phyloP scores from a whole-genome alignment of 2,113 vertebrate species.

The Eretmochelys imbricata region DNA sequence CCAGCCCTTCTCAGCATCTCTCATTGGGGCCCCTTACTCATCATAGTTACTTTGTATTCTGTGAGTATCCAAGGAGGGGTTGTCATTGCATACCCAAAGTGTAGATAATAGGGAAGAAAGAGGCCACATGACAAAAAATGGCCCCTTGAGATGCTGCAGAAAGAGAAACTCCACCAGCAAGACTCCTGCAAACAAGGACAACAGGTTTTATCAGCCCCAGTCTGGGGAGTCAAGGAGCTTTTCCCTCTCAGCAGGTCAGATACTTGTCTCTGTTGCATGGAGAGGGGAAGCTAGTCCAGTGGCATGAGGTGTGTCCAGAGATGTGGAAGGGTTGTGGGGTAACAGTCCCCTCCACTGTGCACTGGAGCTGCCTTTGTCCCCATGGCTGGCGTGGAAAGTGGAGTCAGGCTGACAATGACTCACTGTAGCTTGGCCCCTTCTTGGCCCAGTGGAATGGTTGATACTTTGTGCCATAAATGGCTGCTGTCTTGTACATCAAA shows the following conservation, averaged over 20 bases:
- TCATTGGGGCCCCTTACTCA: background rate
- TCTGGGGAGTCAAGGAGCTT: background rate
- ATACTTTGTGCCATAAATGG: fast-evolving
- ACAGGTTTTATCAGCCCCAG: background rate
- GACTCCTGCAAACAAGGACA: background rate
- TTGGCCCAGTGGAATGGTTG: background rate
- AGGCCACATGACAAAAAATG: background rate
- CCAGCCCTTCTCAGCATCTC: background rate
- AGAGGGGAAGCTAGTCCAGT: background rate
- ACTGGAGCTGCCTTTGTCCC: background rate
- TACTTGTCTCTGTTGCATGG: background rate
- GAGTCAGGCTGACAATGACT: background rate
- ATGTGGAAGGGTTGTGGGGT: fast-evolving
- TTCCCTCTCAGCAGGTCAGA: background rate
- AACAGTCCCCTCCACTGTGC: background rate
- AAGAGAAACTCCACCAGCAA: background rate
- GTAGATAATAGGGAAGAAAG: background rate
- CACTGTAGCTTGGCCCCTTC: background rate
- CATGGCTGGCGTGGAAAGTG: background rate
- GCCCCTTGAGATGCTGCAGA: background rate
- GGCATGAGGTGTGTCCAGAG: background rate
- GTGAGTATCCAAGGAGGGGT: background rate
- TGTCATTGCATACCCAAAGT: background rate
- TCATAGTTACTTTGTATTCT: background rate
- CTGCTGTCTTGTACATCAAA: background rate